Percentiles rank a stretch among this genome's conserved stretches.
phyloP scores from a whole-genome alignment of 2,888 invertebrate species.

The Tinea semifulvella region DNA sequence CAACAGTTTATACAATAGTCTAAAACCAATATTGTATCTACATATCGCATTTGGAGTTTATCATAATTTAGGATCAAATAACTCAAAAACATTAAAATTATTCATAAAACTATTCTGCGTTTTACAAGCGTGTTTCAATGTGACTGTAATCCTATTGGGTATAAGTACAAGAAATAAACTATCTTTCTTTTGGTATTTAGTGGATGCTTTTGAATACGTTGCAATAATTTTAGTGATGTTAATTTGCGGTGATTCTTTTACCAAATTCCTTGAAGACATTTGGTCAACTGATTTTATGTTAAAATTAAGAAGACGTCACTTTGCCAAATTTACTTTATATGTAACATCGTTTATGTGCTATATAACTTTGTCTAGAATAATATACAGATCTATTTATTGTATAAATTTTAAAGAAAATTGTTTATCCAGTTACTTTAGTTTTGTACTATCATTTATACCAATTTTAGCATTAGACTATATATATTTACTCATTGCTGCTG shows the following conservation, averaged over 20 bases:
- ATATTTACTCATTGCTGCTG: not conserved
- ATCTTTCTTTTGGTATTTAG: not conserved
- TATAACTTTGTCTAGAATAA: not conserved
- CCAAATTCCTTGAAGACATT: not conserved
- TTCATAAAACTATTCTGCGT: not conserved
- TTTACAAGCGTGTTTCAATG: not conserved
- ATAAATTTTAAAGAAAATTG: not conserved
- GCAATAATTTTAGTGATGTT: not conserved
- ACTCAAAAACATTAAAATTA: not conserved
- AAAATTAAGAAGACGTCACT: not conserved
- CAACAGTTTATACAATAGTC: not conserved
- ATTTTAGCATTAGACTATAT: not conserved
- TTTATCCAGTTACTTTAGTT: not conserved
- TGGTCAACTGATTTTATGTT: not conserved
- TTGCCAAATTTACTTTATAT: not conserved
- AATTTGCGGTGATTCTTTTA: not conserved
- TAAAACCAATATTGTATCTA: not conserved
- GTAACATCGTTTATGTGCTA: not conserved
- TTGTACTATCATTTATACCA: not conserved
- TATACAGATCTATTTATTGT: not conserved
- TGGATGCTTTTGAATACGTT: not conserved
- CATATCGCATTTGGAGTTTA: not conserved
- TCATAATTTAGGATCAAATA: not conserved
- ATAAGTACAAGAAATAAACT: not conserved
- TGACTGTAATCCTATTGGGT: not conserved